Conservation (phyloP, 2,888 invertebrate species). For the Mycalesis mineus region DNA sequence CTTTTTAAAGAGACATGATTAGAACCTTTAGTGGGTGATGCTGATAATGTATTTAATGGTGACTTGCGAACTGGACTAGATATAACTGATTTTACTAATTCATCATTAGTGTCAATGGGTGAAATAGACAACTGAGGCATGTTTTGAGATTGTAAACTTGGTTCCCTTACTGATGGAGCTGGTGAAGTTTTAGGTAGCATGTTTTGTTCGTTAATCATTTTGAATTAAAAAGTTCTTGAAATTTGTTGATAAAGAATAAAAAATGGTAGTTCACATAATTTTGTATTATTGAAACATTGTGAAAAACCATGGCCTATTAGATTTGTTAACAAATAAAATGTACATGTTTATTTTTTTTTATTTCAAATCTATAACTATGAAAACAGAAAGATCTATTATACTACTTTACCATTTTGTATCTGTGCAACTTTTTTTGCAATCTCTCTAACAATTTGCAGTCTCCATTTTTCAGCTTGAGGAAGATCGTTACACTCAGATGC, state of each 20-base stretch:
- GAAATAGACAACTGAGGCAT: slow-evolving; percentile 4
- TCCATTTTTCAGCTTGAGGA: slow-evolving; percentile 96
- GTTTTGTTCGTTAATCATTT: slow-evolving; percentile 31
- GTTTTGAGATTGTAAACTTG: slow-evolving; percentile 28
- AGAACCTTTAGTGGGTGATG: slow-evolving; percentile 20
- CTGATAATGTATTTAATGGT: slow-evolving; percentile 2
- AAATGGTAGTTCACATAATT: slow-evolving; percentile 27
- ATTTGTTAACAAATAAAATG: slow-evolving; percentile 30
- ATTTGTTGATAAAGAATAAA: slow-evolving; percentile 15
- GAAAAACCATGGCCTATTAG: slow-evolving; percentile 47
- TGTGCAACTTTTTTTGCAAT: slow-evolving; percentile 99
- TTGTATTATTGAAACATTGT: slow-evolving; percentile 9
- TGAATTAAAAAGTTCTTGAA: background rate
- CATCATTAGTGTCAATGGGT: background rate
- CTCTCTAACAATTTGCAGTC: slow-evolving; percentile 97
- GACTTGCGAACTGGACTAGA: slow-evolving; percentile 8
- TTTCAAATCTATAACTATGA: background rate
- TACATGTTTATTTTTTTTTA: background rate
- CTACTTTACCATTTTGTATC: slow-evolving; percentile 93
- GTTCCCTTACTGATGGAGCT: slow-evolving; percentile 17
- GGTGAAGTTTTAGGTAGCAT: slow-evolving; percentile 19
- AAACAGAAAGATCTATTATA: background rate
- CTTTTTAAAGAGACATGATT: slow-evolving; percentile 23
- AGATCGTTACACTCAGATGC: slow-evolving; percentile 97
- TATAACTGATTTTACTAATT: background rate